phyloP scores from a whole-genome alignment of 2,113 vertebrate species.

The Rhinichthys klamathensis region DNA sequence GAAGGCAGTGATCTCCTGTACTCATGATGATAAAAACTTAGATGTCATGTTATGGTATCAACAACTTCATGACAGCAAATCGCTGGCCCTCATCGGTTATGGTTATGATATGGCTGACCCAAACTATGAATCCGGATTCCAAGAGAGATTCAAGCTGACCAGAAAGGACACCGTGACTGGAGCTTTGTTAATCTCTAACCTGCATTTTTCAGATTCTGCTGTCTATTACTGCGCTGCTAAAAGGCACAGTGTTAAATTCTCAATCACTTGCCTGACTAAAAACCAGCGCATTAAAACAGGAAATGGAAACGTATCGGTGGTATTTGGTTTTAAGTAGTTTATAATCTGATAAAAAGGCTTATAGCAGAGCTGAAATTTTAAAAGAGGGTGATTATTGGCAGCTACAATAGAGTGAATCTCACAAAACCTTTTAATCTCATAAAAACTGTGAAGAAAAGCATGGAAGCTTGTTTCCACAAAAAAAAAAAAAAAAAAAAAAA shows the following conservation, averaged over 20 bases:
- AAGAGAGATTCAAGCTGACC: conserved; percentile 6
- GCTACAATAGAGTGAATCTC: background rate
- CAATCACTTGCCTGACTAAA: conserved; percentile 42
- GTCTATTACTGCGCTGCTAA: conserved; percentile 71
- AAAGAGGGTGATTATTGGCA: background rate
- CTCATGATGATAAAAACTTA: conserved; percentile 41
- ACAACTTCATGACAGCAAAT: background rate
- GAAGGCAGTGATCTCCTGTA: conserved; percentile 38
- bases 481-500: too few species aligned
- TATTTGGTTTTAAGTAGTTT: background rate
- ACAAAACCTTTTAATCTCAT: background rate
- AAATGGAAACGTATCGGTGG: conserved; percentile 24
- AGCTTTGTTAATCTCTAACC: conserved; percentile 52
- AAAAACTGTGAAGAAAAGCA: background rate
- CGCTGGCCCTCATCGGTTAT: conserved; percentile 47
- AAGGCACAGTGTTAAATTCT: conserved; percentile 52
- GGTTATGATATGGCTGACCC: background rate
- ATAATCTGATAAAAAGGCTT: background rate
- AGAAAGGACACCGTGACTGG: conserved; percentile 33
- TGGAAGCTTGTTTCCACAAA: too few species aligned
- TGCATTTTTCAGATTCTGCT: conserved; percentile 59
- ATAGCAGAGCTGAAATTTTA: background rate
- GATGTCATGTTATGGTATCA: conserved; percentile 55
- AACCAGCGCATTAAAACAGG: conserved; percentile 54
- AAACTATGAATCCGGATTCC: conserved; percentile 14